phyloP scores from a whole-genome alignment of 2,113 vertebrate genomes.

The Accipiter virgatus region DNA sequence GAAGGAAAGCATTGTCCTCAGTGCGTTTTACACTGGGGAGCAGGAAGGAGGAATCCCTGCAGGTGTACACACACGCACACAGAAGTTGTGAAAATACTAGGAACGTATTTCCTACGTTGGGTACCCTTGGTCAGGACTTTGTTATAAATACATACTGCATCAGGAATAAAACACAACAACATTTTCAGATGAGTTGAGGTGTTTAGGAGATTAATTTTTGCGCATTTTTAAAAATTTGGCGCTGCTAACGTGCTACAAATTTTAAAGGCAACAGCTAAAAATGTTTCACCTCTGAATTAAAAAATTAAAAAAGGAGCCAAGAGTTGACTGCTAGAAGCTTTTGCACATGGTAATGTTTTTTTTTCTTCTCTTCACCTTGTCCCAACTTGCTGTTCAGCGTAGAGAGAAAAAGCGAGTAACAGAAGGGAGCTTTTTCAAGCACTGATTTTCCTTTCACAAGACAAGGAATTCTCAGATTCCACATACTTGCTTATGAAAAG shows the following conservation, averaged over 20 bases:
- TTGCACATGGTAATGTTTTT: neutral
- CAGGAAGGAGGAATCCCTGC: neutral
- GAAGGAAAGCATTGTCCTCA: constrained; percentile 19
- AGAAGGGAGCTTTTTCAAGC: constrained; percentile 17
- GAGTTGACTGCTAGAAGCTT: neutral
- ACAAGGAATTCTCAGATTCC: neutral
- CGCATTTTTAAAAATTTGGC: neutral
- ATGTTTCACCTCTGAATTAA: neutral
- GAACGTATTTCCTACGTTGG: neutral
- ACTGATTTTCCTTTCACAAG: neutral
- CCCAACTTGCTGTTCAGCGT: neutral
- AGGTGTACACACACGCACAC: neutral
- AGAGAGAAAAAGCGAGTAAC: neutral
- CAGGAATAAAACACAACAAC: neutral
- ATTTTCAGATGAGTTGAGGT: neutral
- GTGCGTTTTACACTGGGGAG: neutral
- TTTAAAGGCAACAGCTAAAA: neutral
- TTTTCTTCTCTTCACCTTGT: neutral
- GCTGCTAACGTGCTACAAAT: neutral
- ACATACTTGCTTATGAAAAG: neutral
- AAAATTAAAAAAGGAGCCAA: neutral
- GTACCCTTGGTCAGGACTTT: neutral
- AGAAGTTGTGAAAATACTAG: neutral
- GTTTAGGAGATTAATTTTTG: neutral
- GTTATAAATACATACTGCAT: neutral